Percentiles rank a stretch among this genome's conserved stretches.
Evolutionary conservation across 53 echinoderm and acorn worm species (phyloP).

Genomic region (Holothuria leucospilota): DNA sequence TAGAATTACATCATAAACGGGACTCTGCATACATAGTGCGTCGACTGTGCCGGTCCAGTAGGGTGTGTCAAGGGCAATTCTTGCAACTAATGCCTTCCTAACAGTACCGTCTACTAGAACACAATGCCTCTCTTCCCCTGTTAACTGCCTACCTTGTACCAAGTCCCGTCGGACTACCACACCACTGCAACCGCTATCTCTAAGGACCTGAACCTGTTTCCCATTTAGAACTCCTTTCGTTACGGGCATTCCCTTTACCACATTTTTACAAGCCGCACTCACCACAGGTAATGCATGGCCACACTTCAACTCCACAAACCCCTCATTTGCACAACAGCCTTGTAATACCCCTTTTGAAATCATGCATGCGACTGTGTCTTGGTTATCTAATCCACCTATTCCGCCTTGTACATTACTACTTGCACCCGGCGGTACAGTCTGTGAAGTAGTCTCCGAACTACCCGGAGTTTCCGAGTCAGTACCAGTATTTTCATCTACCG

Average conservation of each 20-base stretch:
- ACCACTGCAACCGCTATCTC: constrained; percentile 61
- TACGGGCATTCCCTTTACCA: constrained; percentile 53
- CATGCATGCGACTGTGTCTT: constrained; percentile 52
- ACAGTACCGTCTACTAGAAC: constrained; percentile 50
- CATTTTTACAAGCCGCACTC: constrained; percentile 27
- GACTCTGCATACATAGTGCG: constrained; percentile 53
- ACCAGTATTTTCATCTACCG: no score
- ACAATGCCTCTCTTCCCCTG: constrained; percentile 46
- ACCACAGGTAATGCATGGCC: constrained; percentile 54
- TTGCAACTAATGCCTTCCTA: constrained; percentile 39
- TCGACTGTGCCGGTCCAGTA: constrained; percentile 42
- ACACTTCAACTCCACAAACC: constrained; percentile 37
- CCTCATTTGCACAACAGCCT: constrained; percentile 45
- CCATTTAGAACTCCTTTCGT: constrained; percentile 34
- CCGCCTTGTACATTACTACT: neutral
- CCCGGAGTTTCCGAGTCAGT: no score
- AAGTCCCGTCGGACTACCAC: constrained; percentile 43
- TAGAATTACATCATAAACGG: constrained; percentile 61
- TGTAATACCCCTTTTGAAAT: constrained; percentile 27
- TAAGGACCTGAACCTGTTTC: constrained; percentile 17
- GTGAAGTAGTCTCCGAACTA: no score
- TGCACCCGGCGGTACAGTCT: no score
- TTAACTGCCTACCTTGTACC: constrained; percentile 18
- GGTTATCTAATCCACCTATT: constrained; percentile 11
- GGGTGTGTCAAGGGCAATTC: constrained; percentile 18